phyloP scores from a whole-genome alignment of 2,888 invertebrate species.

The Tipula helvola region DNA sequence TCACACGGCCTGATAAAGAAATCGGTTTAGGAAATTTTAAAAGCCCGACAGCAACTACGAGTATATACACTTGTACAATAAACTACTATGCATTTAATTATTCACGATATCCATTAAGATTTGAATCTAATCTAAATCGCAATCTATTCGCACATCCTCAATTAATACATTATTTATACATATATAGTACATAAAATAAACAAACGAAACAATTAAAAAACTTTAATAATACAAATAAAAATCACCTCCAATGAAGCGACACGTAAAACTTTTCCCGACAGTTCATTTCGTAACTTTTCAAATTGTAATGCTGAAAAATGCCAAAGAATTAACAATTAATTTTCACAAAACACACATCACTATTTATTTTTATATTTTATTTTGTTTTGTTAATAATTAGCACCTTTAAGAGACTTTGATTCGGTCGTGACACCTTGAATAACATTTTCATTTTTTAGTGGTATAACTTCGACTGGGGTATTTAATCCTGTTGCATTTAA shows the following conservation, averaged over 20 bases:
- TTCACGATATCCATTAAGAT: too few relatives aligned
- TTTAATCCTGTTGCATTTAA: not conserved
- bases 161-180: too few relatives aligned
- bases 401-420: not conserved
- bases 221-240: not conserved
- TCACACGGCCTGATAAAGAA: too few relatives aligned
- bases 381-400: not conserved
- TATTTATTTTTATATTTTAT: not conserved
- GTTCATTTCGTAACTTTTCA: not conserved
- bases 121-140: too few relatives aligned
- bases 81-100: too few relatives aligned
- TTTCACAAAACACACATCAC: not conserved
- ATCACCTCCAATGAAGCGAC: conserved; percentile 12
- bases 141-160: too few relatives aligned
- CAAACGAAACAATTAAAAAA: not conserved
- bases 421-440: not conserved
- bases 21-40: too few relatives aligned
- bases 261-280: conserved; percentile 11
- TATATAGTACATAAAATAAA: not conserved
- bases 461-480: not conserved
- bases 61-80: too few relatives aligned
- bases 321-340: not conserved
- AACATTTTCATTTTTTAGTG: not conserved
- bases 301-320: not conserved
- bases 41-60: too few relatives aligned